phyloP scores from a whole-genome alignment of 2,113 vertebrate genomes.

The Camarhynchus parvulus region DNA sequence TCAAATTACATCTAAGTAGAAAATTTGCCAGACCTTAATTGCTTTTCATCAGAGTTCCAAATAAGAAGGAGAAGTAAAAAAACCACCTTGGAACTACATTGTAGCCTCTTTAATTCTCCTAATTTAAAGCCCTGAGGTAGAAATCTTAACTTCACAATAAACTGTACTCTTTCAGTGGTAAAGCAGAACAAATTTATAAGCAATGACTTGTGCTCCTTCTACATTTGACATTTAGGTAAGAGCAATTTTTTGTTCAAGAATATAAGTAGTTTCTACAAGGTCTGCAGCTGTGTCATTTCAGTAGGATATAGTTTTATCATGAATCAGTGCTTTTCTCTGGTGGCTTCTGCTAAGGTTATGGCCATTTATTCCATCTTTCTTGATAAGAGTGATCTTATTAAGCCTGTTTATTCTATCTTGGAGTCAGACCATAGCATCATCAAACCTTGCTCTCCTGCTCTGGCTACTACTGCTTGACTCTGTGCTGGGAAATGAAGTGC shows the following conservation, averaged over 20 bases:
- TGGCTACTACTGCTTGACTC: neutral
- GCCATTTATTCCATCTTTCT: neutral
- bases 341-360: constrained; percentile 32
- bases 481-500: neutral
- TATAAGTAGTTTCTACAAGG: constrained; percentile 5
- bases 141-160: constrained; percentile 61
- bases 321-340: constrained; percentile 35
- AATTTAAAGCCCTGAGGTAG: constrained; percentile 55
- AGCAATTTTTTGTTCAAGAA: constrained; percentile 36
- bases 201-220: constrained; percentile 54
- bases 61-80: constrained; percentile 25
- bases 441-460: neutral
- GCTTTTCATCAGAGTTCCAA: constrained; percentile 67
- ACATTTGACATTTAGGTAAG: constrained; percentile 52
- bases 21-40: constrained; percentile 73
- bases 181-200: constrained; percentile 67
- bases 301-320: constrained; percentile 19
- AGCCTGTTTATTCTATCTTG: neutral
- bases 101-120: constrained; percentile 62
- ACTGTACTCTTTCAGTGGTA: constrained; percentile 23
- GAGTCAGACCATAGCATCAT: neutral
- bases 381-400: constrained; percentile 18
- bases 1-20: constrained; percentile 72
- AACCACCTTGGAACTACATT: constrained; percentile 10
- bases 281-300: constrained; percentile 54